Evolutionary conservation across 1,140 invertebrate species (phyloP), one percentile per base, ranked within the genome.

Genomic region (Drosophila repletoides): DNA sequence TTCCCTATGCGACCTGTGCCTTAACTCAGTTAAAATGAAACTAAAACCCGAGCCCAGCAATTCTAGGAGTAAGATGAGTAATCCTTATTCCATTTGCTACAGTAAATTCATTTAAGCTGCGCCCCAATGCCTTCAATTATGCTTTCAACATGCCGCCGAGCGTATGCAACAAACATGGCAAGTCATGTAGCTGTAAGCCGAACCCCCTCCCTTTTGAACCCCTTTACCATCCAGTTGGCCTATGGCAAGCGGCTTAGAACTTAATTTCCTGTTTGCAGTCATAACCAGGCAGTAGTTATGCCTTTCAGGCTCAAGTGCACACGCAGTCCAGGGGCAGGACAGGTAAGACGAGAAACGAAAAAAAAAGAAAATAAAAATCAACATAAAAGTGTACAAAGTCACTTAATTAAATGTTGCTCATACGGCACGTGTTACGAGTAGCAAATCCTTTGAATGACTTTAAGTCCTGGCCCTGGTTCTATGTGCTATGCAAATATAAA

Each of bases 331-430:
- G 36, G 36, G 14, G 41, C 14, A 15, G 21, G 14, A n/a, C n/a
- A 14, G n/a, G 14, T 17, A 21, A 26, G 26, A 43, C 9, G 19
- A 22, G 10, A 45, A 15, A 40, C 28, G 26, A 28, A 28, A 19
- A 45, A 56, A 17, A 12, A 40, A 46, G 15, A 17, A 40, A 24
- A 28, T n/a, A 9, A 7, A 26, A 41, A n/a, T 46, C 46, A 48
- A 40, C 55, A 40, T 9, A 60, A 59, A 59, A 58, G 61, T 58
- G 53, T 58, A 58, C 14, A 70, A 52, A 68, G 72, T 72, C 63
- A 72, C 72, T 72, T 75, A 68, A 72, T 72, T 72, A 72, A 72
- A 72, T 63, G 64, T 72, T 67, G 64, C 72, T 52, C 69, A 75
- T 75, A 75, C 64, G 64, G 33, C 48, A 49, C 55, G 68, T 40